Base-by-base conservation (phyloP, 2,797 vertebrate species). In the Sphaeramia orbicularis region DNA sequence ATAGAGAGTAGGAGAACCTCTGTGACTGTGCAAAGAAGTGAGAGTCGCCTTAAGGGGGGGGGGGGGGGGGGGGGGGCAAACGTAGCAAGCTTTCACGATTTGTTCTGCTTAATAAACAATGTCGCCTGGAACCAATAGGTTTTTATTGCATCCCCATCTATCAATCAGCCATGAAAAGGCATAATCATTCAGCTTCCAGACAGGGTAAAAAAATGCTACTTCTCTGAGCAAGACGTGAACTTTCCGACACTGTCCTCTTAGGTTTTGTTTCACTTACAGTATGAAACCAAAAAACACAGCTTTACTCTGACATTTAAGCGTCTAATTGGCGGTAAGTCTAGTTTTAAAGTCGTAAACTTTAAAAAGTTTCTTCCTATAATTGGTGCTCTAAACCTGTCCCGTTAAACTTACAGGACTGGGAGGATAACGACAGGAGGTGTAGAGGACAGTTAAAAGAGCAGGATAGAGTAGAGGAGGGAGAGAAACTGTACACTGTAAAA, bases 71-170 rank as follows among this genome's bases (percentile, higher is more conserved):
- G 76, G n/a, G 78, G 71, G 55, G 76, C 69, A 83, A 68, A 83
- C 84, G 76, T 71, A 84, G 80, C 77, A 83, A 84, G 74, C 58
- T 84, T 87, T 84, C 43, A 56, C 78, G 77, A 88, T 89, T 89
- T 90, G 86, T 89, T 87, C 78, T 88, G 76, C 76, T 88, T 86
- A 83, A 89, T 87, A 86, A 85, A 89, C 86, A 86, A 81, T 66
- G 77, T 70, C 30, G 65, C 65, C 71, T 59, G 51, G 43, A 88
- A 78, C 69, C 76, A 76, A 77, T 68, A 68, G 81, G 64, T 71
- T 74, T 81, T 68, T 51, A 27, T 54, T 38, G 63, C 41, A 45
- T 65, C 61, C 56, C 63, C 58, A 70, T 86, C 74, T 62, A 80
- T 85, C 79, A 77, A 71, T 83, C 71, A 74, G 45, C 71, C 56